phyloP scores from a whole-genome alignment of 2,888 invertebrate species.

The Tipula unca region DNA sequence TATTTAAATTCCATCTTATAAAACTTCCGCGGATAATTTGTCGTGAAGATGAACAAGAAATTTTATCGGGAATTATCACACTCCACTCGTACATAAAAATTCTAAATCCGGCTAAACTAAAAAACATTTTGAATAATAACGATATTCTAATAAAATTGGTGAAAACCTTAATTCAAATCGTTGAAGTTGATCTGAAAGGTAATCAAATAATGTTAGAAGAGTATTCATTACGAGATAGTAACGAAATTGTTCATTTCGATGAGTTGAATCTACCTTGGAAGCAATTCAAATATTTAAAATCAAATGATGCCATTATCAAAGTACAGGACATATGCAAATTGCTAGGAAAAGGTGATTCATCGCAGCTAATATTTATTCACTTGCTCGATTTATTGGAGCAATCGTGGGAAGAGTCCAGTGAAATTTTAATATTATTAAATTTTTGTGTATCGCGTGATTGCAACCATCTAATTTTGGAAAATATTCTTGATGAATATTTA shows the following conservation, averaged over 20 bases:
- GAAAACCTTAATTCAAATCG: constrained; percentile 46
- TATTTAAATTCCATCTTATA: constrained; percentile 51
- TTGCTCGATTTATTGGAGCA: constrained; percentile 51
- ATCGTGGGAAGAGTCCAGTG: constrained; percentile 47
- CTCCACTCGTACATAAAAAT: constrained; percentile 58
- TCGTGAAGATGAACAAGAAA: constrained; percentile 55
- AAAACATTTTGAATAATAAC: constrained; percentile 46
- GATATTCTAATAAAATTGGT: constrained; percentile 50
- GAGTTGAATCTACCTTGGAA: constrained; percentile 51
- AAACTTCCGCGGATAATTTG: constrained; percentile 56
- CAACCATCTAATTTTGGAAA: constrained; percentile 29
- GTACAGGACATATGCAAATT: constrained; percentile 47
- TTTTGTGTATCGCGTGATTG: not conserved
- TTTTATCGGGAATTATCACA: constrained; percentile 53
- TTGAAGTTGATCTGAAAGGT: constrained; percentile 43
- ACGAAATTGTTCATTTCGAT: constrained; percentile 36
- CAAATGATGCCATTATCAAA: constrained; percentile 39
- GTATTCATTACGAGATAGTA: constrained; percentile 37
- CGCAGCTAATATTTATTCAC: constrained; percentile 51
- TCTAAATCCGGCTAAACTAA: constrained; percentile 49
- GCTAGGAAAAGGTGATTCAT: constrained; percentile 48
- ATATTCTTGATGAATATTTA: constrained; percentile 34
- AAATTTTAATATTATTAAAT: constrained; percentile 42
- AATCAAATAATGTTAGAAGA: constrained; percentile 48
- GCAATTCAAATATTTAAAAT: constrained; percentile 50